Base-by-base conservation (phyloP, 1,140 invertebrate genomes). In the Coboldia fuscipes region DNA sequence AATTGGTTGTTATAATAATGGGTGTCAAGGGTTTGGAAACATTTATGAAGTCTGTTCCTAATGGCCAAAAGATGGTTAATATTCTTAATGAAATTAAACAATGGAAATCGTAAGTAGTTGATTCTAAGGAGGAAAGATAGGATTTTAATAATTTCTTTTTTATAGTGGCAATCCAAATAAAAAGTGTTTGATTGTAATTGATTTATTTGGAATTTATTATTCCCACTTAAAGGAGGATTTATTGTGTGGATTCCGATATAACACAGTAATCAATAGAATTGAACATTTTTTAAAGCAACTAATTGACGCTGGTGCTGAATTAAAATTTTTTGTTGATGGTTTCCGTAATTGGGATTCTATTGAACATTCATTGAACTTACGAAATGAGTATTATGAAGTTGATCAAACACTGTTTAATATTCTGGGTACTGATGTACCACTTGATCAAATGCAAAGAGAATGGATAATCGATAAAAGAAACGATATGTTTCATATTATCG, bases 11-110 rank as follows among this genome's bases (percentile, higher is more conserved):
- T n/a, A n/a, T n/a, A 10, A 33, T 20, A 13, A 33, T 33, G 32
- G 32, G 32, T 15, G 32, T 33, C 15, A 16, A 15, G 7, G 32
- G 32, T 4, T 23, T 33, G n/a, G 13, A 33, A 33, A 21, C 32
- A 21, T 33, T 33, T 23, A 12, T 33, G 13, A n/a, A 33, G 21
- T 8, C 7, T 7, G n/a, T 8, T 8, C 19, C 10, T 22, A 21
- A 33, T 7, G 17, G 13, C n/a, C 3, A 17, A 33, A 33, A 15
- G 10, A 16, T 19, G 2, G 15, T 33, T 4, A 21, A 33, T 12
- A 33, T 33, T 13, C 17, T 4, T 23, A 19, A 33, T 33, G 32
- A 33, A 33, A 13, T 33, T 21, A 14, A 33, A 21, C 3, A 23
- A 19, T 33, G 22, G 19, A 33, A 33, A 21, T 20, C n/a, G 32